phyloP scores from a whole-genome alignment of 2,113 vertebrate species.

The Condylura cristata region DNA sequence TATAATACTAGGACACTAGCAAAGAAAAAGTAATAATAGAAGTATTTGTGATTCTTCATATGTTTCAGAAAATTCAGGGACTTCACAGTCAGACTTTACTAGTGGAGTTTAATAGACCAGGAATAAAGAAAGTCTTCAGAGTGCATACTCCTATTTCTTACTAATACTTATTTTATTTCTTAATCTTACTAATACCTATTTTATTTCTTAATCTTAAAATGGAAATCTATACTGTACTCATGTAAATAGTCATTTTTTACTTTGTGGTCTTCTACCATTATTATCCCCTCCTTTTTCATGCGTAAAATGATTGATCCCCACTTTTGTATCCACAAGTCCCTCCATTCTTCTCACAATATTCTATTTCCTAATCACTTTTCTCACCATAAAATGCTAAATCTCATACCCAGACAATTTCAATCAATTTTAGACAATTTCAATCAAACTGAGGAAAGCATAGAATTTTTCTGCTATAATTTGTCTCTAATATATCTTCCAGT shows the following conservation, averaged over 20 bases:
- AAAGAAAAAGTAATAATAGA: not conserved
- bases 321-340: not conserved
- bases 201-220: not conserved
- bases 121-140: conserved; percentile 3
- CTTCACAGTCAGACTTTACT: not conserved
- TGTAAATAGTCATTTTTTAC: not conserved
- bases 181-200: not conserved
- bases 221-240: not conserved
- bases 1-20: not conserved
- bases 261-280: not conserved
- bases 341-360: not conserved
- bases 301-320: not conserved
- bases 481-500: conserved; percentile 50
- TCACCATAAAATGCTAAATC: conserved; percentile 36
- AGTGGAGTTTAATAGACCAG: not conserved
- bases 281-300: not conserved
- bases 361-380: conserved; percentile 1
- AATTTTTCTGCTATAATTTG: conserved; percentile 26
- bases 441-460: conserved; percentile 18
- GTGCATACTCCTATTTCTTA: conserved; percentile 10
- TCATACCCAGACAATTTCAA: conserved; percentile 3
- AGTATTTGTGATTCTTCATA: not conserved
- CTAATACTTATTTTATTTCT: conserved; percentile 12
- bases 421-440: no score
- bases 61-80: conserved; percentile 13